A percentile compares a stretch with the other conserved stretches of the same genome.
Evolutionary conservation across 2,797 vertebrate genomes (phyloP).

Genomic region (Eupleurogrammus muticus): DNA sequence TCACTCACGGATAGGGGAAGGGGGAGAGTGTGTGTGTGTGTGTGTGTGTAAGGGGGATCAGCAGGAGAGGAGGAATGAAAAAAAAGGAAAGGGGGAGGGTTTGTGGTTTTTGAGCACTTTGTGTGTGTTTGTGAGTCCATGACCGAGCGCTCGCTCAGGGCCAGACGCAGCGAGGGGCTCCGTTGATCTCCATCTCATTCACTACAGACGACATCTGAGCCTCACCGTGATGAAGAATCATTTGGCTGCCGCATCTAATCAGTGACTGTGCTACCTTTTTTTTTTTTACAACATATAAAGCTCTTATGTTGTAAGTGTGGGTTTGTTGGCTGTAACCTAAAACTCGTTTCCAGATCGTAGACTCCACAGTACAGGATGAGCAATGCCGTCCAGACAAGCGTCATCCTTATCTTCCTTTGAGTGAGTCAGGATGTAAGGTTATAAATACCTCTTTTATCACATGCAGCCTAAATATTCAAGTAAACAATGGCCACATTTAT

Average conservation of each 20-base stretch:
- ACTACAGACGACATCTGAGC: slow-evolving; percentile 53
- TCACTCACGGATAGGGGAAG: slow-evolving; percentile 21
- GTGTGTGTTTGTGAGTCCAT: slow-evolving; percentile 13
- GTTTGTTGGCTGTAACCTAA: slow-evolving; percentile 38
- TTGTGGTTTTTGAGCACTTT: slow-evolving; percentile 8
- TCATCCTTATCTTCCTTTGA: slow-evolving; percentile 21
- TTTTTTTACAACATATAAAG: slow-evolving; percentile 26
- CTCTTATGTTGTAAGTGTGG: slow-evolving; percentile 22
- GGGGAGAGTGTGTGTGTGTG: neutral
- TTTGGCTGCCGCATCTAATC: slow-evolving; percentile 36
- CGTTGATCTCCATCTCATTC: slow-evolving; percentile 31
- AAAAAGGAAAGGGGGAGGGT: slow-evolving; percentile 17
- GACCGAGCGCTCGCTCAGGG: slow-evolving; percentile 1
- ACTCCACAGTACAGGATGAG: slow-evolving; percentile 22
- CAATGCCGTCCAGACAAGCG: slow-evolving; percentile 53
- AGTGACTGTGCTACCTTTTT: slow-evolving; percentile 43
- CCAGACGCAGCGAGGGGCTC: slow-evolving; percentile 19
- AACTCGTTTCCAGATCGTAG: slow-evolving; percentile 8
- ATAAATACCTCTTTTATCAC: neutral
- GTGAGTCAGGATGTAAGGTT: slow-evolving; percentile 4
- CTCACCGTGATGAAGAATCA: slow-evolving; percentile 34
- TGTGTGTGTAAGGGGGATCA: neutral
- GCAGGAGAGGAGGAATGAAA: slow-evolving; percentile 17
- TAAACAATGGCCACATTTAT: neutral
- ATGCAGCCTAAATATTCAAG: neutral